Evolutionary conservation across 2,888 invertebrate genomes (phyloP).

Genomic region (Fissipunctia ypsillon): DNA sequence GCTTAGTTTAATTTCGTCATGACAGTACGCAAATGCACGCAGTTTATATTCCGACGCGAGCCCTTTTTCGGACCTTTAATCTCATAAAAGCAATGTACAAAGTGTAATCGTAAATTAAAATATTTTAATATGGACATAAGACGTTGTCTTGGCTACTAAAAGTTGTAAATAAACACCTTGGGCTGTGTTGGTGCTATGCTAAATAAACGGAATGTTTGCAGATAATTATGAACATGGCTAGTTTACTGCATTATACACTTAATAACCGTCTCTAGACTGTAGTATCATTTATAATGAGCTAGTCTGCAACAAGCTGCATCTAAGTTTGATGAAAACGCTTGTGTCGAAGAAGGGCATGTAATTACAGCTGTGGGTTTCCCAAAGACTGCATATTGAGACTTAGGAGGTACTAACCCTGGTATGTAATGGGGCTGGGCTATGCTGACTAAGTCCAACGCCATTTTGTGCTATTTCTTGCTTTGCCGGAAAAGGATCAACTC

Average conservation of each 20-base stretch:
- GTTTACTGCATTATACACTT: not conserved
- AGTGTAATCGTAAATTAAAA: constrained; percentile 39
- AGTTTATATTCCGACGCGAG: constrained; percentile 29
- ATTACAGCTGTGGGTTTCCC: not conserved
- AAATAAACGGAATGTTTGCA: not conserved
- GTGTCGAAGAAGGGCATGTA: not conserved
- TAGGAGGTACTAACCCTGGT: constrained; percentile 91
- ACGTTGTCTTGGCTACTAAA: constrained; percentile 24
- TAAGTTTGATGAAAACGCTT: constrained; percentile 1
- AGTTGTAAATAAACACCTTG: not conserved
- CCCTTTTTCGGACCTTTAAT: constrained; percentile 56
- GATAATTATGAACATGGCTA: not conserved
- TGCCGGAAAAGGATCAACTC: constrained; percentile 65
- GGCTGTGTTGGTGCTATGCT: constrained; percentile 5
- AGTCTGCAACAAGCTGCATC: not conserved
- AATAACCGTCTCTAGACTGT: constrained; percentile 4
- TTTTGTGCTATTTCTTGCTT: constrained; percentile 67
- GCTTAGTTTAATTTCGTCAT: constrained; percentile 54
- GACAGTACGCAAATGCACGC: constrained; percentile 38
- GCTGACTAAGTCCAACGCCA: constrained; percentile 90
- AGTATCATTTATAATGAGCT: constrained; percentile 1
- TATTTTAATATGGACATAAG: constrained; percentile 20
- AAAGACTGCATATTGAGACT: constrained; percentile 33
- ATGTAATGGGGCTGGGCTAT: constrained; percentile 94
- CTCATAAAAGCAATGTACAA: constrained; percentile 31